phyloP scores from a whole-genome alignment of 2,113 vertebrate species.

The Zapus hudsonius region DNA sequence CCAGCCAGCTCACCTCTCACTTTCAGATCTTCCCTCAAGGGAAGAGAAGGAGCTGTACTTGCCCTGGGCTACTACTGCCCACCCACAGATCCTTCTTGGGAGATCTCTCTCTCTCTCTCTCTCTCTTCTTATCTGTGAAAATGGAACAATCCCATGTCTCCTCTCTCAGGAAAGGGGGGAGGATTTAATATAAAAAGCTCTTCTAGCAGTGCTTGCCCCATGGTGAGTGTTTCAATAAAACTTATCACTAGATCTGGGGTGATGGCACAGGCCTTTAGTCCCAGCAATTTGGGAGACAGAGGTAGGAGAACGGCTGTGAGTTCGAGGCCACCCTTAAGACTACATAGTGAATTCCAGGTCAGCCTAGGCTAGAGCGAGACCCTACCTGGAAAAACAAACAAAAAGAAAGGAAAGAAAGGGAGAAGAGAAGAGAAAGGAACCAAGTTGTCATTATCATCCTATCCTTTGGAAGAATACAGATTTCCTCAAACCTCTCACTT shows the following conservation, averaged over 20 bases:
- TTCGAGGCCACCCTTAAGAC: too few relatives aligned
- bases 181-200: background rate
- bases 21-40: background rate
- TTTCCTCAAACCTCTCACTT: slow-evolving; percentile 1
- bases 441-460: background rate
- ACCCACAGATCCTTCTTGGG: background rate
- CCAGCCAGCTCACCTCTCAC: background rate
- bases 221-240: background rate
- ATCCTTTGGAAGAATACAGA: background rate
- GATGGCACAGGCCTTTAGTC: background rate
- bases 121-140: slow-evolving; percentile 13
- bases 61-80: background rate
- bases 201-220: background rate
- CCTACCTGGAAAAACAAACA: too few relatives aligned
- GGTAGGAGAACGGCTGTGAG: too few relatives aligned
- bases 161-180: background rate
- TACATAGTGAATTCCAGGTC: too few relatives aligned
- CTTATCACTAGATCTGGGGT: background rate
- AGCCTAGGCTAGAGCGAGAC: too few relatives aligned
- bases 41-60: background rate
- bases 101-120: background rate
- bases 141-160: background rate
- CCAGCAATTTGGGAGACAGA: background rate
- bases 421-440: too few relatives aligned
- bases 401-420: too few relatives aligned